These are phyloP conservation scores for Labroides dimidiatus DNA, from an alignment of 2,797 vertebrate genomes.

Conservation along the genomic window DNA sequence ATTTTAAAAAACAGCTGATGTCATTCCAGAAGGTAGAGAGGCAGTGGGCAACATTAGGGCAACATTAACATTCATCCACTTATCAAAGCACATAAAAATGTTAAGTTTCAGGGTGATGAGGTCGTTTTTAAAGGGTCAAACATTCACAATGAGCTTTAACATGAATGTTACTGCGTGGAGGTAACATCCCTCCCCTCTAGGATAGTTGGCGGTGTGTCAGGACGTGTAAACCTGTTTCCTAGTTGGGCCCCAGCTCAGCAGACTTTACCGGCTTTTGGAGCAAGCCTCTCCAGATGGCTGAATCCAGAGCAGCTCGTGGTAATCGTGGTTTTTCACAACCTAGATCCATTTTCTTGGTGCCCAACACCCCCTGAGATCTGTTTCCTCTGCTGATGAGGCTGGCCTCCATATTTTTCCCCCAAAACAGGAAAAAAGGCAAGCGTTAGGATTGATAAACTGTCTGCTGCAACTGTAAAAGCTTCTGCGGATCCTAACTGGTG, in stretches of 20 bases:
- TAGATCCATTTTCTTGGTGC: slow-evolving; percentile 87
- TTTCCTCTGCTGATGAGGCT: slow-evolving; percentile 87
- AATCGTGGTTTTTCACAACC: slow-evolving; percentile 86
- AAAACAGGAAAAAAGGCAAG: slow-evolving; percentile 72
- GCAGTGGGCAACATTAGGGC: too few relatives aligned
- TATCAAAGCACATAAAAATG: slow-evolving; percentile 2
- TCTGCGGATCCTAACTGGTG: slow-evolving; percentile 35
- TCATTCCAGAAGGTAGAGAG: too few relatives aligned
- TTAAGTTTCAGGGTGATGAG: slow-evolving; percentile 1
- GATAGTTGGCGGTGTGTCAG: slow-evolving; percentile 72
- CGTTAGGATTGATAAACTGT: slow-evolving; percentile 80
- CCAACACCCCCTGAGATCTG: slow-evolving; percentile 79
- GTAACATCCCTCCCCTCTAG: slow-evolving; percentile 46
- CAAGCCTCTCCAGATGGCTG: slow-evolving; percentile 85
- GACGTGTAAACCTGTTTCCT: slow-evolving; percentile 84
- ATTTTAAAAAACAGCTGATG: too few relatives aligned
- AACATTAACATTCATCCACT: too few relatives aligned
- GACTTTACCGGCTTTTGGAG: slow-evolving; percentile 84
- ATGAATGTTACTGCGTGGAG: slow-evolving; percentile 5
- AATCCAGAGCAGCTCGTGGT: slow-evolving; percentile 86
- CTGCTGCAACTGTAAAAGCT: slow-evolving; percentile 63
- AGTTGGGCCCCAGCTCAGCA: slow-evolving; percentile 79
- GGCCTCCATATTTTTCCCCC: slow-evolving; percentile 79
- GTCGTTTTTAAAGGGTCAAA: neutral
- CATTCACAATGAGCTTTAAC: too few relatives aligned